phyloP scores from a whole-genome alignment of 2,888 invertebrate species.

The Teleiodes luculella region DNA sequence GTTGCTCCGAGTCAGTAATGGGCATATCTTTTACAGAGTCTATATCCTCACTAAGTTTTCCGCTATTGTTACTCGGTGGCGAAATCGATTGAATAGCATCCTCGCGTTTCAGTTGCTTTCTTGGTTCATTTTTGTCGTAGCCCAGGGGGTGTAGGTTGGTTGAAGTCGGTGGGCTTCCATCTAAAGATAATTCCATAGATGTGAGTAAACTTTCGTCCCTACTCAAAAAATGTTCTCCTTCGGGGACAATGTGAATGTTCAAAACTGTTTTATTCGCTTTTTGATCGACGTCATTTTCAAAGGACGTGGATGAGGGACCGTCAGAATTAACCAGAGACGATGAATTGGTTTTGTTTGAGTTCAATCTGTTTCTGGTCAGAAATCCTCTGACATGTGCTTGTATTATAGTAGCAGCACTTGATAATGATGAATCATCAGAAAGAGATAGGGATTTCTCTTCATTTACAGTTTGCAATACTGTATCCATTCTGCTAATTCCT shows the following conservation, averaged over 20 bases:
- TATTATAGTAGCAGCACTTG: conserved; percentile 81
- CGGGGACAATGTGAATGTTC: conserved; percentile 70
- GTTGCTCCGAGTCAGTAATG: conserved; percentile 31
- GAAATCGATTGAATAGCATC: conserved; percentile 73
- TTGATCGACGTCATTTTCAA: conserved; percentile 54
- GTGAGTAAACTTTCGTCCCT: conserved; percentile 66
- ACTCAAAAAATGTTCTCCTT: conserved; percentile 57
- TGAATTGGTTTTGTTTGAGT: conserved; percentile 61
- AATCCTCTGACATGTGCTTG: conserved; percentile 84
- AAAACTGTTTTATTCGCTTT: conserved; percentile 59
- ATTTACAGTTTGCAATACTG: conserved; percentile 72
- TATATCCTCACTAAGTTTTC: conserved; percentile 66
- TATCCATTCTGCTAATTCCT: conserved; percentile 67
- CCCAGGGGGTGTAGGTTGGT: conserved; percentile 64
- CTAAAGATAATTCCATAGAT: conserved; percentile 64
- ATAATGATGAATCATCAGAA: conserved; percentile 72
- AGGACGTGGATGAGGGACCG: conserved; percentile 43
- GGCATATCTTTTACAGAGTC: conserved; percentile 56
- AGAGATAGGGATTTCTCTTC: conserved; percentile 72
- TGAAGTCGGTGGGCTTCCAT: conserved; percentile 63
- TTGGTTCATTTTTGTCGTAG: conserved; percentile 61
- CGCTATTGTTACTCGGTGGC: conserved; percentile 68
- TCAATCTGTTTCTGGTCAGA: conserved; percentile 77
- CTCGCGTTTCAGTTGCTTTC: conserved; percentile 70
- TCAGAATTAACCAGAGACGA: conserved; percentile 59